A percentile compares a stretch with the other conserved stretches of the same genome.
Evolutionary conservation across 2,888 invertebrate species (phyloP).

Genomic region (Coronaproctus castanopsis): DNA sequence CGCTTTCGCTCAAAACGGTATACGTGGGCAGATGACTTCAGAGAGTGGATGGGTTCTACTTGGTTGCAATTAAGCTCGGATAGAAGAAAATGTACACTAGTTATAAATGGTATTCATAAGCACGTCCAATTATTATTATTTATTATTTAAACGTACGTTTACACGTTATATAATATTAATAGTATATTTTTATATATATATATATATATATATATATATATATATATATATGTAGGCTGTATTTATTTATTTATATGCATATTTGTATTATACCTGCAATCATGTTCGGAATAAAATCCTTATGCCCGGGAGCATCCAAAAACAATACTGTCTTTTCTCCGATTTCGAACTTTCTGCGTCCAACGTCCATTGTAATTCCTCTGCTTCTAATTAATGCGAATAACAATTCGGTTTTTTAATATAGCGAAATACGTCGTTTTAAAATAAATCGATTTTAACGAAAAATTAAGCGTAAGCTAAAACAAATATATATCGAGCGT

Average conservation of each 20-base stretch:
- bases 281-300: constrained; percentile 99
- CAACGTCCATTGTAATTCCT: constrained; percentile 98
- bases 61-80: too few species aligned
- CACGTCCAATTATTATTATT: too few species aligned
- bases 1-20: too few species aligned
- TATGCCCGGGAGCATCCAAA: constrained; percentile 95
- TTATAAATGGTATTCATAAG: too few species aligned
- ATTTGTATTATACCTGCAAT: constrained; percentile 50
- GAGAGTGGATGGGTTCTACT: too few species aligned
- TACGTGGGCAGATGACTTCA: too few species aligned
- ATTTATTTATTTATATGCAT: background rate
- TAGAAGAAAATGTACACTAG: too few species aligned
- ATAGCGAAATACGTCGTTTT: too few species aligned
- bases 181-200: background rate
- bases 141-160: background rate
- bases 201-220: background rate
- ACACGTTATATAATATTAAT: background rate
- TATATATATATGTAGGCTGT: background rate
- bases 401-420: too few species aligned
- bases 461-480: too few species aligned
- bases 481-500: too few species aligned
- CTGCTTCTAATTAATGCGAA: constrained; percentile 51
- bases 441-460: too few species aligned
- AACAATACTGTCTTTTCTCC: constrained; percentile 56
- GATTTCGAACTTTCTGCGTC: constrained; percentile 78